Conservation (phyloP, 2,888 invertebrate genomes). For the Falcaria lacertinaria region DNA sequence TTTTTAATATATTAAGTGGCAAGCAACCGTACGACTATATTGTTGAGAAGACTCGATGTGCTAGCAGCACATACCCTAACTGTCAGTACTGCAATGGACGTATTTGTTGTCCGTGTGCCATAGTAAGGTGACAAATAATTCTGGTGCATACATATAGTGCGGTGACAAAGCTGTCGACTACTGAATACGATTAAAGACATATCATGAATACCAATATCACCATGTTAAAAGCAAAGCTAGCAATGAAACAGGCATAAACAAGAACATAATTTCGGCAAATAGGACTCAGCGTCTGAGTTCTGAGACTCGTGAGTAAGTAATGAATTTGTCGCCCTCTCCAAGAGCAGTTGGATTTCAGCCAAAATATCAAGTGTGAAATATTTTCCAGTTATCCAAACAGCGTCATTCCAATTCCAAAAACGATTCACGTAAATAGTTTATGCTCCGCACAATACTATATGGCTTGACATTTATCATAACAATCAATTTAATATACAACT, state of each 20-base stretch:
- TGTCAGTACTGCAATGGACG: too few relatives aligned
- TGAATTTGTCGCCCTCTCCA: background rate
- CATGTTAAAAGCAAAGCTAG: background rate
- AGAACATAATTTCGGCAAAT: background rate
- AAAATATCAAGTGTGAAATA: background rate
- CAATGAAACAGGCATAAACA: background rate
- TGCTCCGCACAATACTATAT: background rate
- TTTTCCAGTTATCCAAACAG: background rate
- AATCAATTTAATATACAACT: background rate
- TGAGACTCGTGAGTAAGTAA: too few relatives aligned
- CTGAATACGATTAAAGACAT: background rate
- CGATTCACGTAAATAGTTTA: background rate
- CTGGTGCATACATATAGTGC: too few relatives aligned
- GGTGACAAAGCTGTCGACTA: conserved; percentile 1
- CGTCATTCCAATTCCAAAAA: background rate
- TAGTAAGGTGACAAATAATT: too few relatives aligned
- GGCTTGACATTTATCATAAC: background rate
- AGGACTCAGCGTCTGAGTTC: background rate
- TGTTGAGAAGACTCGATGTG: too few relatives aligned
- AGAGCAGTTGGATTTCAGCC: background rate
- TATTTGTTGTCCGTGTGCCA: too few relatives aligned
- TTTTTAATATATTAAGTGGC: too few relatives aligned
- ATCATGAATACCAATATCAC: too few relatives aligned
- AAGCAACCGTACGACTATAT: too few relatives aligned
- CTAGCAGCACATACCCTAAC: too few relatives aligned